phyloP scores from a whole-genome alignment of 2,113 vertebrate species.

The Paedocypris sp. region DNA sequence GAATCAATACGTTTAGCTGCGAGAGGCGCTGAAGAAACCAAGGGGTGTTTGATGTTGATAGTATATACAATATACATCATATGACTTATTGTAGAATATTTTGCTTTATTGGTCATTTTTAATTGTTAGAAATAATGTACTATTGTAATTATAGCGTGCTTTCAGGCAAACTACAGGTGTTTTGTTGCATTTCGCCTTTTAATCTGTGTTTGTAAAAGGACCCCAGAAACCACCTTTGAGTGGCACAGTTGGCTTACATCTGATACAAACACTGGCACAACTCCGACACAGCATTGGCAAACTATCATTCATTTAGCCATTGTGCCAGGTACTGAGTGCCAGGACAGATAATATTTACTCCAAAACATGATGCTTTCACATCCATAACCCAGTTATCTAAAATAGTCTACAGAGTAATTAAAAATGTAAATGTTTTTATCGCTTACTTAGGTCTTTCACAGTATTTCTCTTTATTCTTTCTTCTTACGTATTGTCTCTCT shows the following conservation, averaged over 20 bases:
- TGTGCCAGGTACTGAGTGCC: constrained; percentile 4
- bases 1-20: constrained; percentile 32
- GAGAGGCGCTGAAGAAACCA: constrained; percentile 16
- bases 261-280: constrained; percentile 18
- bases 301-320: constrained; percentile 15
- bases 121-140: too few relatives aligned
- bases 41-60: too few relatives aligned
- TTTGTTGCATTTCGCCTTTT: constrained; percentile 16
- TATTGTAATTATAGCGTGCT: too few relatives aligned
- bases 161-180: constrained; percentile 15
- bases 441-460: too few relatives aligned
- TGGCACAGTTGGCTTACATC: constrained; percentile 18
- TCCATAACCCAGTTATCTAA: constrained; percentile 23
- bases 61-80: too few relatives aligned
- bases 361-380: not conserved
- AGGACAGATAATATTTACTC: constrained; percentile 5
- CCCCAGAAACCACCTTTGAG: constrained; percentile 12
- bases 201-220: not conserved
- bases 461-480: too few relatives aligned
- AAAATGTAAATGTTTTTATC: too few relatives aligned
- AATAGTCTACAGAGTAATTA: not conserved
- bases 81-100: too few relatives aligned
- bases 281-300: constrained; percentile 17
- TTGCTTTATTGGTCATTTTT: too few relatives aligned
- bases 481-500: too few relatives aligned